phyloP scores from a whole-genome alignment of 2,797 vertebrate species.

The Vireo griseus region DNA sequence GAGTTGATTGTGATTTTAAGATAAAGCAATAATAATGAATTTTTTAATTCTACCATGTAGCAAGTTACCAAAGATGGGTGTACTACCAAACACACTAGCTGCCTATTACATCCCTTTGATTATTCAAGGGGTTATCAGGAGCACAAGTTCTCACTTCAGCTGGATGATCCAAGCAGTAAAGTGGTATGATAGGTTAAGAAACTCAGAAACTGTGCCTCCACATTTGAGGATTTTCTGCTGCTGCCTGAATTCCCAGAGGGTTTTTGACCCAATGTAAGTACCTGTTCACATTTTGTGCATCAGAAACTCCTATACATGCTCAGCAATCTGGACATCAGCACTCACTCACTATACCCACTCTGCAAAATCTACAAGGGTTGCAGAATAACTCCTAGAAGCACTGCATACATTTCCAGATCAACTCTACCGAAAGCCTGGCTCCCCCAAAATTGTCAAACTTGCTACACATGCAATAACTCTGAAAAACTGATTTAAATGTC shows the following conservation, averaged over 20 bases:
- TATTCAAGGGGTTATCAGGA: background rate
- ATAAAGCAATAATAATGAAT: background rate
- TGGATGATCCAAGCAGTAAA: background rate
- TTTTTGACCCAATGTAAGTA: fast-evolving
- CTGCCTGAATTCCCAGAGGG: background rate
- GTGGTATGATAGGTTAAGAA: background rate
- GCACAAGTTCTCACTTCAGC: background rate
- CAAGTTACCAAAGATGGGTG: background rate
- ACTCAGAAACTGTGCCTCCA: background rate
- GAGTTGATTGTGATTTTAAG: background rate
- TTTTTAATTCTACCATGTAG: background rate
- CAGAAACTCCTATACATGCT: background rate
- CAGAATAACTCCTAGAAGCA: background rate
- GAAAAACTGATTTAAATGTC: background rate
- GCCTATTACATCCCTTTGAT: background rate
- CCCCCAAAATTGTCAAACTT: background rate
- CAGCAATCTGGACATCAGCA: background rate
- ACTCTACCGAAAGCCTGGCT: background rate
- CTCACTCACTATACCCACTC: background rate
- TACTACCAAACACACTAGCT: background rate
- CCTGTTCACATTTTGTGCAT: fast-evolving
- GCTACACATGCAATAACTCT: background rate
- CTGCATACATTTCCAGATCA: background rate
- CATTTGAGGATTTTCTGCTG: background rate
- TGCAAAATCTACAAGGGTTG: background rate